Evolutionary conservation across 2,113 vertebrate genomes (phyloP).

Genomic region (Entomyzon cyanotis): DNA sequence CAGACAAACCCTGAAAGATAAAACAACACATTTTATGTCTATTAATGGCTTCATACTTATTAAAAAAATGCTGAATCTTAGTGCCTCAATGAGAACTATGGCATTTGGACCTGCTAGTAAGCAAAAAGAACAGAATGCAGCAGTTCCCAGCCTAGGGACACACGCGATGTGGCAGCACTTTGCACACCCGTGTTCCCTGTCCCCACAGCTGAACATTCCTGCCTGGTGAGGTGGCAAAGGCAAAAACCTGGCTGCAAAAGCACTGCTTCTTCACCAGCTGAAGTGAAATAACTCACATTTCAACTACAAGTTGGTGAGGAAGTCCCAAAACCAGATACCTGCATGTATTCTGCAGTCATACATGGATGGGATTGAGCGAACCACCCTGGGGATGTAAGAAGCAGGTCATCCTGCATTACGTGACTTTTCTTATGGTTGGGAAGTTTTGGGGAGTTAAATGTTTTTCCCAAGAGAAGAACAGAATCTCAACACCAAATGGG

Average conservation of each 20-base stretch:
- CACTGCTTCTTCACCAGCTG: background rate
- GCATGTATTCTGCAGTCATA: background rate
- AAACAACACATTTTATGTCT: background rate
- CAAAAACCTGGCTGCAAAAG: background rate
- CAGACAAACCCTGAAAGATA: conserved; percentile 87
- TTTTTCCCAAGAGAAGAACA: background rate
- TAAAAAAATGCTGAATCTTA: background rate
- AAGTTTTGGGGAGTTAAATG: background rate
- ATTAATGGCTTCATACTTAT: background rate
- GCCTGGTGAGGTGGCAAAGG: background rate
- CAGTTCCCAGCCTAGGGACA: background rate
- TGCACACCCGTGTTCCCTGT: background rate
- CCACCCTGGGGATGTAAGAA: background rate
- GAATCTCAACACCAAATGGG: background rate
- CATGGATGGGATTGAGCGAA: background rate
- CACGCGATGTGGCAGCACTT: background rate
- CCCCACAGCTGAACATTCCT: background rate
- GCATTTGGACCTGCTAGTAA: background rate
- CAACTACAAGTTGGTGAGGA: background rate
- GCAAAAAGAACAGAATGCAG: background rate
- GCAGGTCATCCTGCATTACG: background rate
- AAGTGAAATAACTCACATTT: background rate
- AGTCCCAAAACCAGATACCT: background rate
- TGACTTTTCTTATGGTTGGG: background rate
- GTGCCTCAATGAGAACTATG: background rate